phyloP scores from a whole-genome alignment of 2,797 vertebrate genomes.

The Mallotus villosus region DNA sequence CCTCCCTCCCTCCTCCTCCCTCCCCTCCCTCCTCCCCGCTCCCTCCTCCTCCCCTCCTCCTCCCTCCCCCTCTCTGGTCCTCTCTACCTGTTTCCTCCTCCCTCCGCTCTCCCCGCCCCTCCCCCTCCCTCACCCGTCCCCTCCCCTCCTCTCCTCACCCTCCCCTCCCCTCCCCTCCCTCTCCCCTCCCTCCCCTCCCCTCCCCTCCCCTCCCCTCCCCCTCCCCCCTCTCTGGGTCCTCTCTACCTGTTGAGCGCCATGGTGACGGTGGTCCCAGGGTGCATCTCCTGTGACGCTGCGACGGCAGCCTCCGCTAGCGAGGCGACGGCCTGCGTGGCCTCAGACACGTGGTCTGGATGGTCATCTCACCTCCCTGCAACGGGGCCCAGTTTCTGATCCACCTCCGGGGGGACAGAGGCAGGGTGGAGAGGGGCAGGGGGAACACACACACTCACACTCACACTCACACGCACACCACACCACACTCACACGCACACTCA shows the following conservation, averaged over 20 bases:
- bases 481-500: too few relatives aligned
- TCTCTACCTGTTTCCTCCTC: too few relatives aligned
- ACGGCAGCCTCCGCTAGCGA: slow-evolving; percentile 94
- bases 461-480: too few relatives aligned
- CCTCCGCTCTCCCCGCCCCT: neutral
- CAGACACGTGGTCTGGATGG: slow-evolving; percentile 95
- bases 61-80: neutral
- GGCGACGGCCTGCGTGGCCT: slow-evolving; percentile 95
- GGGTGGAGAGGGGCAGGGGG: neutral
- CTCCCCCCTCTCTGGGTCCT: neutral
- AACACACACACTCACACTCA: too few relatives aligned
- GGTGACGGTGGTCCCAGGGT: slow-evolving; percentile 92
- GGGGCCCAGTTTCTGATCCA: slow-evolving; percentile 97
- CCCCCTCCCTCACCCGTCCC: neutral
- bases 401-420: slow-evolving; percentile 61
- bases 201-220: neutral
- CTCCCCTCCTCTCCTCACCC: neutral
- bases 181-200: neutral
- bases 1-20: neutral
- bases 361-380: slow-evolving; percentile 95
- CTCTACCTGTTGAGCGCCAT: slow-evolving; percentile 97
- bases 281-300: slow-evolving; percentile 94
- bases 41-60: neutral
- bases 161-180: neutral
- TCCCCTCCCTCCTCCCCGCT: neutral